A percentile compares a stretch with the other conserved stretches of the same genome.
Conservation (phyloP, 2,797 vertebrate species). For the Coilia nasus region DNA sequence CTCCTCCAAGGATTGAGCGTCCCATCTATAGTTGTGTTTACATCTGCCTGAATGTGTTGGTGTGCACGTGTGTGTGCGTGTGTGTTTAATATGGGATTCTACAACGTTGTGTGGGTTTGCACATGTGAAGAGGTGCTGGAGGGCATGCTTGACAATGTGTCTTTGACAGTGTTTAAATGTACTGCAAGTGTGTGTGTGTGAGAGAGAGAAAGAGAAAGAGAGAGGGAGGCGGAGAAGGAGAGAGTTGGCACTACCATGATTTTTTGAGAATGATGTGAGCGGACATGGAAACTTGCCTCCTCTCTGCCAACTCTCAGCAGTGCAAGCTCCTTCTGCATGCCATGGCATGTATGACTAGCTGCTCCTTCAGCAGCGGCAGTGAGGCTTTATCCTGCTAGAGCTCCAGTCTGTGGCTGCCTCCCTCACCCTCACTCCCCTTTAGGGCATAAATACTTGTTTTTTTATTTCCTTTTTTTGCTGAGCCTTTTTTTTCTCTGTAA, state of each 20-base stretch:
- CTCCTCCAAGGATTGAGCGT: neutral
- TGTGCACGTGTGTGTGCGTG: neutral
- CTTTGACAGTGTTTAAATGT: neutral
- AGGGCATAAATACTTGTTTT: neutral
- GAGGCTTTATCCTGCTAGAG: too few relatives aligned
- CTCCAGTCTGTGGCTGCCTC: neutral
- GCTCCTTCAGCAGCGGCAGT: neutral
- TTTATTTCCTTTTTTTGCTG: neutral
- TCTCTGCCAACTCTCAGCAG: constrained; percentile 3
- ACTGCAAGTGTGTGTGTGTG: neutral
- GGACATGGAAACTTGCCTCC: constrained; percentile 15
- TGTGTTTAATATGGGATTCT: neutral
- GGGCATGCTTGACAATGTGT: neutral
- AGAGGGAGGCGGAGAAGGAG: too few relatives aligned
- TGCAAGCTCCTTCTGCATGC: neutral
- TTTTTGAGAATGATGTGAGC: constrained; percentile 12
- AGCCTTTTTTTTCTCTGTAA: neutral
- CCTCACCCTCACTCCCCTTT: neutral
- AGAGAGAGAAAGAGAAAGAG: too few relatives aligned
- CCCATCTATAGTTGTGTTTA: neutral
- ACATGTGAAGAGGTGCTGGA: neutral
- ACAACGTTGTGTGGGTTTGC: neutral
- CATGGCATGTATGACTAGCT: neutral
- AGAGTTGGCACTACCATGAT: neutral
- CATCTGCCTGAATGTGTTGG: neutral